Evolutionary conservation across 1,140 invertebrate genomes (phyloP).

Genomic region (Atta colombica): DNA sequence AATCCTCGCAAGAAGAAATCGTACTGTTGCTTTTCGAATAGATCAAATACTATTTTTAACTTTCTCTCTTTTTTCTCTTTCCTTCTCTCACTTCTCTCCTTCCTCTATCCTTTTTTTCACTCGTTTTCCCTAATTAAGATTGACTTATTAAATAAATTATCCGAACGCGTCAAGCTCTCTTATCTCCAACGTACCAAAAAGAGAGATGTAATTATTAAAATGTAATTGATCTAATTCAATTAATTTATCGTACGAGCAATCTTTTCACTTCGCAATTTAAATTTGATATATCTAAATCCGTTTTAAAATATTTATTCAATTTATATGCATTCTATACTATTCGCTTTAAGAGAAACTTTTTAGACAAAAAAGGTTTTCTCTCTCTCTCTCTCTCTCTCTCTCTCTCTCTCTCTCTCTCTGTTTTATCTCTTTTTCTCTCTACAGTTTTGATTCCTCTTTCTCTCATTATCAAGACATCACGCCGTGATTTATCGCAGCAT

Average conservation of each 20-base stretch:
- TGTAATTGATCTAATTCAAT: neutral
- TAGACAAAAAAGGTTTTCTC: neutral
- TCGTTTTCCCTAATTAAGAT: slow-evolving; percentile 17
- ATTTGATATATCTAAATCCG: neutral
- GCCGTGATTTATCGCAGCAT: slow-evolving; percentile 35
- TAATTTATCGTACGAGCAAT: neutral
- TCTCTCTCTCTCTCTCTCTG: neutral
- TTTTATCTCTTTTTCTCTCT: neutral
- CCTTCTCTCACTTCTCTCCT: no score
- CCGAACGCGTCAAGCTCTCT: neutral
- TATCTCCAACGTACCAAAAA: neutral
- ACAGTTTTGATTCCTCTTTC: slow-evolving; percentile 5
- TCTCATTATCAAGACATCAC: slow-evolving; percentile 44
- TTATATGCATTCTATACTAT: neutral
- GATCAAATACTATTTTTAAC: slow-evolving; percentile 20
- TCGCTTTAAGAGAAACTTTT: slow-evolving; percentile 2
- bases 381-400: slow-evolving; percentile 2
- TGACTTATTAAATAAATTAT: slow-evolving; percentile 11
- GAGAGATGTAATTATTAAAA: neutral
- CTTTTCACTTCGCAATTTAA: neutral
- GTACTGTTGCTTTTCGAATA: neutral
- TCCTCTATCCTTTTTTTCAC: neutral
- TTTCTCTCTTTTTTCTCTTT: neutral
- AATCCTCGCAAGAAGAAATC: slow-evolving; percentile 16
- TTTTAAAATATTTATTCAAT: slow-evolving; percentile 23